Evolutionary conservation across 2,113 vertebrate species (phyloP).

Genomic region (Leucopsar rothschildi): DNA sequence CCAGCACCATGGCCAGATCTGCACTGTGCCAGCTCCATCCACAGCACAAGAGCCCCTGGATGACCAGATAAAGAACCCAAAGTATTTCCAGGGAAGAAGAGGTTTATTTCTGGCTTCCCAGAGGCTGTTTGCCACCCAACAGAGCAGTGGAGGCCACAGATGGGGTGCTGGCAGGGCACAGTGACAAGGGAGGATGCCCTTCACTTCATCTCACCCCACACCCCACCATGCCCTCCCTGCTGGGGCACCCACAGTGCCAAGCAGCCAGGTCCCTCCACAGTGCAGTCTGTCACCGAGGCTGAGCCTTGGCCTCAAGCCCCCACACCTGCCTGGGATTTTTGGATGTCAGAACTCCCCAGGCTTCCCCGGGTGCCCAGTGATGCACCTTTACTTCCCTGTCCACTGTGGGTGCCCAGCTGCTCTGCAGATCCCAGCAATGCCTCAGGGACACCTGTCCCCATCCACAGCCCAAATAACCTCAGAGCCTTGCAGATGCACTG

Average conservation of each 20-base stretch:
- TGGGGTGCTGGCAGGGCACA: rapidly evolving
- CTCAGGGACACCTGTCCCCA: neutral
- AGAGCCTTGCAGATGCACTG: rapidly evolving
- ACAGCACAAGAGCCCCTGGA: neutral
- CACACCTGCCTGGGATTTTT: neutral
- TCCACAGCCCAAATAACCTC: neutral
- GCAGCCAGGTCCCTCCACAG: rapidly evolving
- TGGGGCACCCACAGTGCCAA: neutral
- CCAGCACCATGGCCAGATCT: rapidly evolving
- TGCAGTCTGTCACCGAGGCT: neutral
- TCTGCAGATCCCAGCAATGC: neutral
- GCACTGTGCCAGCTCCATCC: neutral
- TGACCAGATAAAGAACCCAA: neutral
- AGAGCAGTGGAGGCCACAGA: rapidly evolving
- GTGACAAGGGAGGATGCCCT: neutral
- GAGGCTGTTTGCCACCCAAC: neutral
- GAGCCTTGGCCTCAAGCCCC: neutral
- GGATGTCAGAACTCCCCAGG: rapidly evolving
- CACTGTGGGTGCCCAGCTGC: rapidly evolving
- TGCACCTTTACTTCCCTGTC: neutral
- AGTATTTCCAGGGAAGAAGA: neutral
- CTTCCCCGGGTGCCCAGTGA: rapidly evolving
- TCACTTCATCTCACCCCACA: rapidly evolving
- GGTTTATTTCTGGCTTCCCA: constrained; percentile 1
- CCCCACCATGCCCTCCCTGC: neutral